Conservation (phyloP, 2,113 vertebrate genomes). For the Odocoileus virginianus region DNA sequence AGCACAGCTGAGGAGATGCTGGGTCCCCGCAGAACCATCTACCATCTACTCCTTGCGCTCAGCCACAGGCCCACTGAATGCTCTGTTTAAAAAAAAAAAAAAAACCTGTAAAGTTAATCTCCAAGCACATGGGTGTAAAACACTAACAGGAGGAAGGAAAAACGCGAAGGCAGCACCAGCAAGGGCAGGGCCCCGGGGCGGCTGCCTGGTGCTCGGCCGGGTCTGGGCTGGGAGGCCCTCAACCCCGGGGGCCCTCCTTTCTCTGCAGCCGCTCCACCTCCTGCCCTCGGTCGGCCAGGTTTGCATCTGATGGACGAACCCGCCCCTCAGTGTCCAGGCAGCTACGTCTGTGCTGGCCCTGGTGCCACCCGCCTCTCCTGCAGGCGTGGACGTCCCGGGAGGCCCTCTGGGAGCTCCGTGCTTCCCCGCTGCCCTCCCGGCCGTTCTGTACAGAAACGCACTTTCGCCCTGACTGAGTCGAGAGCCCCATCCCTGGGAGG, state of each 20-base stretch:
- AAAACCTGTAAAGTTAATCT: not conserved
- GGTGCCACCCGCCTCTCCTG: not conserved
- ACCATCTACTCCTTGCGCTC: not conserved
- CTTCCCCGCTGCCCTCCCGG: not conserved
- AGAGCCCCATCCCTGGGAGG: not conserved
- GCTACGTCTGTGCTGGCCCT: not conserved
- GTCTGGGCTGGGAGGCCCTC: not conserved
- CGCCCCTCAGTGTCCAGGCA: not conserved
- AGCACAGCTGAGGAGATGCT: not conserved
- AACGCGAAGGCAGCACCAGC: rapidly evolving
- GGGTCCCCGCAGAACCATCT: not conserved
- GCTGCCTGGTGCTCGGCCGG: not conserved
- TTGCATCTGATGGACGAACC: too few relatives aligned
- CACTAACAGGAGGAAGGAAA: not conserved
- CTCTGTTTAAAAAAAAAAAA: not conserved
- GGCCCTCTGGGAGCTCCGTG: not conserved
- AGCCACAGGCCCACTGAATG: not conserved
- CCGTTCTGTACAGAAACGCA: not conserved
- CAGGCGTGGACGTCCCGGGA: rapidly evolving
- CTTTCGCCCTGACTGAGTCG: not conserved
- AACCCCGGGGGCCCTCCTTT: not conserved
- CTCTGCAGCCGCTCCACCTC: not conserved
- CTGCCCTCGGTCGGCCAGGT: not conserved
- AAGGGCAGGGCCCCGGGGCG: not conserved
- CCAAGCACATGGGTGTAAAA: not conserved